Evolutionary conservation across 2,113 vertebrate genomes (phyloP).

Genomic region (Crotalus helleri): DNA sequence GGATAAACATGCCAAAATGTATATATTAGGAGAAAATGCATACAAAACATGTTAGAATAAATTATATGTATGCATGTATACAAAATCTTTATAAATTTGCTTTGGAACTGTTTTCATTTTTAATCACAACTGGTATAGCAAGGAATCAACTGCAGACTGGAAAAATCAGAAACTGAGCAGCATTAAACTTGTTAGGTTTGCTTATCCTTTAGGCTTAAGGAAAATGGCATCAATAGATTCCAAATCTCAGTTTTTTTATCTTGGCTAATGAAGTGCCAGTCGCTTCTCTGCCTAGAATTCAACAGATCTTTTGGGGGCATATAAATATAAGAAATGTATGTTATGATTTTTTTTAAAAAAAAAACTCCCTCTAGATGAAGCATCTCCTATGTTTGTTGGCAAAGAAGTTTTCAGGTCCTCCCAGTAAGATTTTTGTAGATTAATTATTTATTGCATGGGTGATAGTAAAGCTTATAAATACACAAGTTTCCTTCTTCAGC

Average conservation of each 20-base stretch:
- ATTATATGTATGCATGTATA: neutral
- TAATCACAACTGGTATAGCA: neutral
- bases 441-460: conserved; percentile 53
- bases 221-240: neutral
- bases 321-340: conserved; percentile 4
- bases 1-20: neutral
- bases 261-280: neutral
- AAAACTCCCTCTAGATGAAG: neutral
- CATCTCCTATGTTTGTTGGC: neutral
- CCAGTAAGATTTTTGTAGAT: conserved; percentile 22
- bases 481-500: conserved; percentile 44
- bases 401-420: conserved; percentile 24
- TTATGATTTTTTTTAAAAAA: neutral
- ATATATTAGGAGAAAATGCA: neutral
- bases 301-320: neutral
- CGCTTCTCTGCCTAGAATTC: neutral
- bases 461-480: conserved; percentile 52
- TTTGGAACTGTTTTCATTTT: neutral
- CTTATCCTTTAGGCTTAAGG: neutral
- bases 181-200: neutral
- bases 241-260: neutral
- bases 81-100: neutral
- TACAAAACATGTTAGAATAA: neutral
- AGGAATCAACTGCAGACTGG: neutral
- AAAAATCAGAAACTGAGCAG: neutral